These are phyloP conservation scores for Zaprionus obscuricornis DNA, from an alignment of 2,888 invertebrate species.

Conservation along the genomic window DNA sequence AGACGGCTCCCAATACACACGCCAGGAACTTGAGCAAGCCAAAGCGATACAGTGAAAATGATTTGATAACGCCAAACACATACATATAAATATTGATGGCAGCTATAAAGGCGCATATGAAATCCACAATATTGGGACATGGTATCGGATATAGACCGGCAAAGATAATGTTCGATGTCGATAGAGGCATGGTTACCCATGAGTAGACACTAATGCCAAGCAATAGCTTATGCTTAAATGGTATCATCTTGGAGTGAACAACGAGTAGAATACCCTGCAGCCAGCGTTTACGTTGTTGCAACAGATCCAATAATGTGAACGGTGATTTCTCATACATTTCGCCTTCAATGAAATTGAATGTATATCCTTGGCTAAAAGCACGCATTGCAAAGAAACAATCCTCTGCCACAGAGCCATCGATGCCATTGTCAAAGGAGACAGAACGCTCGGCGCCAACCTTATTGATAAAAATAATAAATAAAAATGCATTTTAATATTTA, in stretches of 20 bases:
- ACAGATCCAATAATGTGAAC: constrained; percentile 96
- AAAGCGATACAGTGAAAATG: constrained; percentile 94
- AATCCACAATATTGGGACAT: constrained; percentile 92
- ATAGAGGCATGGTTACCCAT: constrained; percentile 97
- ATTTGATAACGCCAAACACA: constrained; percentile 98
- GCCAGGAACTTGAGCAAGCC: constrained; percentile 91
- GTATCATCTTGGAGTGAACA: constrained; percentile 93
- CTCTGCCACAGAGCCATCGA: constrained; percentile 98
- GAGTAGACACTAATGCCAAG: constrained; percentile 96
- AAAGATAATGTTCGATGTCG: constrained; percentile 94
- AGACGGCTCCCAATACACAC: constrained; percentile 93
- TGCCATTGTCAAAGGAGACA: constrained; percentile 97
- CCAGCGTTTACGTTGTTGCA: constrained; percentile 98
- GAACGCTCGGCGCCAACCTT: constrained; percentile 94
- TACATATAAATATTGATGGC: constrained; percentile 99
- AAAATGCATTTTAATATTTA: not conserved
- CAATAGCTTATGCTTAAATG: constrained; percentile 90
- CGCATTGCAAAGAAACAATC: constrained; percentile 99
- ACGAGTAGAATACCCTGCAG: constrained; percentile 95
- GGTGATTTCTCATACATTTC: constrained; percentile 99
- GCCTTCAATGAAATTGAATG: constrained; percentile 97
- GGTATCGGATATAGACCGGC: constrained; percentile 94
- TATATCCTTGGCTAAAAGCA: constrained; percentile 94
- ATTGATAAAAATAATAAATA: constrained; percentile 76
- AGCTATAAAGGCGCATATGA: constrained; percentile 94